Evolutionary conservation across 2,113 vertebrate genomes (phyloP).

Genomic region (Bubo bubo): DNA sequence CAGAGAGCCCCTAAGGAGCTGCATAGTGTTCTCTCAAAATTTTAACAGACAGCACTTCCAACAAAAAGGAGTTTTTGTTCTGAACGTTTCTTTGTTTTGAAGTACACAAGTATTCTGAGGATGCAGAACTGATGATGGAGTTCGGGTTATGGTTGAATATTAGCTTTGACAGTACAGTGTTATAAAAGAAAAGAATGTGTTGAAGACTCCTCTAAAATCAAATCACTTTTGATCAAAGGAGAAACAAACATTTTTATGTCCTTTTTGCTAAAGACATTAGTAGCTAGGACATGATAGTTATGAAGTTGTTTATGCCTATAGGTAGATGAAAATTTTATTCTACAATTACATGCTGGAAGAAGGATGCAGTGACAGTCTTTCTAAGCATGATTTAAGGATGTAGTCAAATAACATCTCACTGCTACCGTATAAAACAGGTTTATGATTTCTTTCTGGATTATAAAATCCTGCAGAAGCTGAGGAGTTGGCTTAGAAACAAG

Average conservation of each 20-base stretch:
- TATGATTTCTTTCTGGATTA: background rate
- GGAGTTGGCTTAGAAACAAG: background rate
- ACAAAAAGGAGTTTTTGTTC: conserved; percentile 65
- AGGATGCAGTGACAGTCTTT: conserved; percentile 12
- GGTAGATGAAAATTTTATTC: conserved; percentile 1
- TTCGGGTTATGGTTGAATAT: conserved; percentile 53
- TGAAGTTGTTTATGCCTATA: background rate
- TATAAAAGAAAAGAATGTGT: background rate
- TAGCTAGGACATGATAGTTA: background rate
- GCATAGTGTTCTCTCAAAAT: conserved; percentile 50
- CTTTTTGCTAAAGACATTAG: background rate
- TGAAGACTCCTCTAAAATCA: background rate
- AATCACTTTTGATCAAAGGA: background rate
- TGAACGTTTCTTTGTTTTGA: conserved; percentile 65
- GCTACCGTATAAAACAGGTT: conserved; percentile 4
- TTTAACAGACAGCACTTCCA: conserved; percentile 48
- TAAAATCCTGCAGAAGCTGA: background rate
- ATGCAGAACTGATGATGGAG: conserved; percentile 66
- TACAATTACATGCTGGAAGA: background rate
- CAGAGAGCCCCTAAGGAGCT: conserved; percentile 65
- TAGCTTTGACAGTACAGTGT: background rate
- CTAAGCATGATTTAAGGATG: background rate
- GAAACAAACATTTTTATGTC: background rate
- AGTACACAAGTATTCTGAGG: conserved; percentile 49
- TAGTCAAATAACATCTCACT: conserved; percentile 2